Conservation (phyloP, 2,888 invertebrate genomes). For the Prosopocoilus inquinatus region DNA sequence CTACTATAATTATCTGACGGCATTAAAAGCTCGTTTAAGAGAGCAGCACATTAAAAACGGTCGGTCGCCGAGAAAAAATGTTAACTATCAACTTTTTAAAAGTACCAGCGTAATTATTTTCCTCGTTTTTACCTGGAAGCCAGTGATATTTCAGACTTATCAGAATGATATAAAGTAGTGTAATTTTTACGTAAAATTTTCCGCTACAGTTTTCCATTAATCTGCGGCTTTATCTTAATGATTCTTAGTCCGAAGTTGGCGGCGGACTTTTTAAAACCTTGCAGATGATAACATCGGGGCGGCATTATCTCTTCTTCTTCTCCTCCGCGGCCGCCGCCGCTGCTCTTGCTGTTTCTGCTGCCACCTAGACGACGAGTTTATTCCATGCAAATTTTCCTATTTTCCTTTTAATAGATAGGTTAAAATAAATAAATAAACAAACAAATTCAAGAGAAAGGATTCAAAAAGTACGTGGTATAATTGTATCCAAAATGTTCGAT, state of each 20-base stretch:
- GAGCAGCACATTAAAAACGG: constrained; percentile 16
- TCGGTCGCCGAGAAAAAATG: constrained; percentile 13
- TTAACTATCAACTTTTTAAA: constrained; percentile 20
- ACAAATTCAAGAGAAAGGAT: too few relatives aligned
- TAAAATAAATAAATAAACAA: too few relatives aligned
- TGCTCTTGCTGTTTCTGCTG: too few relatives aligned
- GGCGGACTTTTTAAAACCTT: constrained; percentile 45
- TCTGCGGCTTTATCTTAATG: constrained; percentile 52
- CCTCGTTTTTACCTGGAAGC: constrained; percentile 46
- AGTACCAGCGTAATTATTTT: constrained; percentile 44
- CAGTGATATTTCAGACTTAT: constrained; percentile 51
- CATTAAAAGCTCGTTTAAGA: constrained; percentile 19
- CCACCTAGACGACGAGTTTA: too few relatives aligned
- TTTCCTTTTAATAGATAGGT: too few relatives aligned
- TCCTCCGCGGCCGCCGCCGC: too few relatives aligned
- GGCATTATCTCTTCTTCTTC: too few relatives aligned
- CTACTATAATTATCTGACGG: neutral
- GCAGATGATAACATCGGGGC: constrained; percentile 9
- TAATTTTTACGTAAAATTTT: constrained; percentile 53
- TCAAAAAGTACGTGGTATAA: too few relatives aligned
- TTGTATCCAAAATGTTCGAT: too few relatives aligned
- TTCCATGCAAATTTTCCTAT: too few relatives aligned
- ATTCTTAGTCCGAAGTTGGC: constrained; percentile 51
- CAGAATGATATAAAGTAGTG: constrained; percentile 51
- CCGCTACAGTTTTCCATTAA: constrained; percentile 53